These are phyloP conservation scores for human (Homo sapiens) DNA, from an alignment of 2,113 vertebrate genomes.

Conservation along the genomic window GRCh38 chr5:152612001-152612500, in stretches of 20 bases:
- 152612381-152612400: conserved; percentile 36
- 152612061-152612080: background rate
- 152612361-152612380: conserved; percentile 37
- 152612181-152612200: background rate
- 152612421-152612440: background rate
- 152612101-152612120: background rate
- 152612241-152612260: background rate
- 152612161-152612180: background rate
- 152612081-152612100: background rate
- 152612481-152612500: background rate
- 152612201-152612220: background rate
- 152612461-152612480: background rate
- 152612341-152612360: background rate
- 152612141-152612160: background rate
- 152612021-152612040: background rate
- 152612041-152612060: background rate
- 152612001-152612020: background rate
- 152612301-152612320: background rate
- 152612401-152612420: conserved; percentile 31
- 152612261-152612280: background rate
- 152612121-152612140: background rate
- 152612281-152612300: background rate
- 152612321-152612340: background rate
- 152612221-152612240: background rate
- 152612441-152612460: background rate